Evolutionary conservation across 1,140 invertebrate genomes (phyloP), one percentile per base, ranked within the genome.

Genomic region (Ruditapes philippinarum): DNA sequence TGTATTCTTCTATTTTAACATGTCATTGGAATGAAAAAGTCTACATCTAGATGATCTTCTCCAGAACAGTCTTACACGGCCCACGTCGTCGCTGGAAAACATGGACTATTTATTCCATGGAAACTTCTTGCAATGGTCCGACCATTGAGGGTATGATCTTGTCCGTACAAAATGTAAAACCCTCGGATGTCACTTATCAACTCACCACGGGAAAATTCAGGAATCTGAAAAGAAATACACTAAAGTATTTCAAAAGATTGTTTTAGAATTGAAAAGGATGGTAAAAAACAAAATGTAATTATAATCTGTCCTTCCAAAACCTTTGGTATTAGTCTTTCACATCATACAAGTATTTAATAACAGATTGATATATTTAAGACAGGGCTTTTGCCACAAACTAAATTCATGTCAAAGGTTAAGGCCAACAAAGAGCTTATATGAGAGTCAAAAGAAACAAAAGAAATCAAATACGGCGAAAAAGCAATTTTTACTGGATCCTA

Each of bases 21-120:
- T 17, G 97, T 96, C 88, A 97, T 96, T 65, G 98, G 95, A 19
- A 96, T 94, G 96, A 98, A 97, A 95, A 99, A 99, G 96, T 99
- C 97, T 60, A 97, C 96, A 91, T 97, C 96, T 25, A 99, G 95
- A 95, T 98, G 97, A 4, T 97, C 97, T 96, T 86, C 99, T 96
- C 99, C 99, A 99, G 96, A 97, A 99, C 36, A 95, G 90, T 83
- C 97, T 97, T 91, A 98, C 98, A 84, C 97, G 97, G 22, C 97
- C 99, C 98, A 99, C 65, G 98, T 97, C 74, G 98, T 96, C 0
- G 98, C 97, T 17, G 98, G 98, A 96, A 97, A 99, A 95, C 98
- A 98, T 0, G 99, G 99, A 95, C 98, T 99, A 73, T 97, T 97
- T 92, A 99, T 99, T 0, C 99, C 99, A 95, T 99, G 98, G 93